These are phyloP conservation scores for Cotesia chilonis DNA, from an alignment of 1,140 invertebrate genomes.

Conservation along the genomic window DNA sequence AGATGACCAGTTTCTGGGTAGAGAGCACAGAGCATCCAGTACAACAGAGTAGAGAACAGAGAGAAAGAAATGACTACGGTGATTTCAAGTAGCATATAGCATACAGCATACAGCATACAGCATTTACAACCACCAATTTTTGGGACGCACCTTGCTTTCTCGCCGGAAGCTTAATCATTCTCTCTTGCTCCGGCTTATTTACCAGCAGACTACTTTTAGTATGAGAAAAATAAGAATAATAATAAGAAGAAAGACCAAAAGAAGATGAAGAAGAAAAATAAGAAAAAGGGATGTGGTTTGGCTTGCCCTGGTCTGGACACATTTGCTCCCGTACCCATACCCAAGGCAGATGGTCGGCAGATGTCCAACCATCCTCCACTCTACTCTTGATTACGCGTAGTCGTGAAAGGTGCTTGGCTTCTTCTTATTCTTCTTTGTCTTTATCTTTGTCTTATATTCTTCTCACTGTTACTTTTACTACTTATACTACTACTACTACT, in stretches of 20 bases:
- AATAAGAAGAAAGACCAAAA: slow-evolving; percentile 19
- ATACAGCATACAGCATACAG: no score
- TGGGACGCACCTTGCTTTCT: slow-evolving; percentile 18
- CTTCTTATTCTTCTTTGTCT: not conserved
- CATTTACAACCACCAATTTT: not conserved
- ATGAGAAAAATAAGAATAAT: slow-evolving; percentile 18
- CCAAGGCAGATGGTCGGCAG: slow-evolving; percentile 34
- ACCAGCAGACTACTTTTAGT: slow-evolving; percentile 10
- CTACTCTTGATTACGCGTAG: slow-evolving; percentile 20
- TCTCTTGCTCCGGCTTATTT: not conserved
- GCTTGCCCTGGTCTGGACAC: slow-evolving; percentile 25
- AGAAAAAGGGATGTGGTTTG: slow-evolving; percentile 21
- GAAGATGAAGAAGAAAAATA: not conserved
- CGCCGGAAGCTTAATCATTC: slow-evolving; percentile 20
- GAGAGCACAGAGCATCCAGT: no score
- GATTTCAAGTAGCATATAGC: not conserved
- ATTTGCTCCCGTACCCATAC: slow-evolving; percentile 21
- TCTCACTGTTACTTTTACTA: not conserved
- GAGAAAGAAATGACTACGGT: slow-evolving; percentile 7
- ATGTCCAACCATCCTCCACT: slow-evolving; percentile 25
- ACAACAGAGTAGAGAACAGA: no score
- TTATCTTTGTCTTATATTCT: not conserved
- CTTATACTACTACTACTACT: no score
- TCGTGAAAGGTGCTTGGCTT: slow-evolving; percentile 18
- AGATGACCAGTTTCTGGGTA: no score